phyloP scores from a whole-genome alignment of 2,797 vertebrate genomes.

The Capromys pilorides region DNA sequence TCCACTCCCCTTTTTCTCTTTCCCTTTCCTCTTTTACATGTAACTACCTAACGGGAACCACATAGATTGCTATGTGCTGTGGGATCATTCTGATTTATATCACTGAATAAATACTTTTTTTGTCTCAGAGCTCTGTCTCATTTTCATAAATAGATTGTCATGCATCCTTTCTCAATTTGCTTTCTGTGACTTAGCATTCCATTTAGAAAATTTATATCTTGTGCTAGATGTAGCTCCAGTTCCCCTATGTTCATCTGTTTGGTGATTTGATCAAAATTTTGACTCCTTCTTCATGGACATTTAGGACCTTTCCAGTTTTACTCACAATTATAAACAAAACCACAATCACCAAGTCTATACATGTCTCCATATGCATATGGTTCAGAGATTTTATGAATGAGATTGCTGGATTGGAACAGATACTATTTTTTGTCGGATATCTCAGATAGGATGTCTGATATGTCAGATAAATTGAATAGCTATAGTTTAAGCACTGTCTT shows the following conservation, averaged over 20 bases:
- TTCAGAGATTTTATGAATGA: not conserved
- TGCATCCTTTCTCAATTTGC: not conserved
- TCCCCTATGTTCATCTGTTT: not conserved
- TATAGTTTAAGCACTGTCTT: not conserved
- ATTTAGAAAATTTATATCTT: constrained; percentile 35
- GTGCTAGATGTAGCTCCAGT: not conserved
- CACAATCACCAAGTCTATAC: not conserved
- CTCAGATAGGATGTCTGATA: not conserved
- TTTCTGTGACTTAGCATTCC: constrained; percentile 24
- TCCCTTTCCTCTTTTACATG: not conserved
- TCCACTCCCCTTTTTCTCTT: not conserved
- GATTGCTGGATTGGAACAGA: not conserved
- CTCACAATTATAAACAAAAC: not conserved
- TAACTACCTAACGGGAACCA: not conserved
- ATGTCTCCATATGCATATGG: not conserved
- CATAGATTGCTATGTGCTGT: not conserved
- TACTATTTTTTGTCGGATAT: not conserved
- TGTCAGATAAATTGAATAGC: not conserved
- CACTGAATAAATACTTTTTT: not conserved
- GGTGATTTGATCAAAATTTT: constrained; percentile 9
- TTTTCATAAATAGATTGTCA: not conserved
- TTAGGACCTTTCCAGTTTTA: not conserved
- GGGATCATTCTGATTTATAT: not conserved
- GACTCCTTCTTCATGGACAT: not conserved
- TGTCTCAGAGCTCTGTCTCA: not conserved